Evolutionary conservation across 2,888 invertebrate species (phyloP).

Genomic region (Ommatoiulus sabulosus): DNA sequence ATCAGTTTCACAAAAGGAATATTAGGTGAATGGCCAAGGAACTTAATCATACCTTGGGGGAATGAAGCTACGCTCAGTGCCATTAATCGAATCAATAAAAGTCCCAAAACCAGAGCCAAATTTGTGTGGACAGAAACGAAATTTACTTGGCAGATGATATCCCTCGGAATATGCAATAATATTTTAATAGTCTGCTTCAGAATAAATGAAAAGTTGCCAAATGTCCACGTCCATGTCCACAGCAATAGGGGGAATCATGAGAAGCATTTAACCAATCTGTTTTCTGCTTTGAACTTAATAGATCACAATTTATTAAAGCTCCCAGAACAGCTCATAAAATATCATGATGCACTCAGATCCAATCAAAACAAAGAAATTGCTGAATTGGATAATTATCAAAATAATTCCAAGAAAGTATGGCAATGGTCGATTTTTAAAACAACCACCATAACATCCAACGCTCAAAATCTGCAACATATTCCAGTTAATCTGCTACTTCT

Average conservation of each 20-base stretch:
- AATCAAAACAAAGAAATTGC: no score
- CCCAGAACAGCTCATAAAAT: no score
- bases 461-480: no score
- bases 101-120: not conserved
- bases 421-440: no score
- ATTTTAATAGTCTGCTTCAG: not conserved
- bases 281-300: no score
- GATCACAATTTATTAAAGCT: no score
- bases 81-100: constrained; percentile 14
- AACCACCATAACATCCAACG: no score
- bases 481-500: no score
- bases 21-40: constrained; percentile 9
- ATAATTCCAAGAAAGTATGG: no score
- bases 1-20: constrained; percentile 9
- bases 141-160: not conserved
- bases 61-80: not conserved
- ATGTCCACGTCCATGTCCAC: not conserved
- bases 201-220: not conserved
- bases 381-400: no score
- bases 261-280: not conserved
- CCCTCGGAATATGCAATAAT: not conserved
- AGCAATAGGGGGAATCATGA: not conserved
- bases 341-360: no score
- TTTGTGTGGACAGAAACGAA: not conserved
- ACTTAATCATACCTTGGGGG: not conserved